Percentiles rank a stretch among this genome's conserved stretches.
These are phyloP conservation scores for Xiphorhynchus erythropygius DNA, from an alignment of 2,797 vertebrate genomes.

Conservation along the genomic window DNA sequence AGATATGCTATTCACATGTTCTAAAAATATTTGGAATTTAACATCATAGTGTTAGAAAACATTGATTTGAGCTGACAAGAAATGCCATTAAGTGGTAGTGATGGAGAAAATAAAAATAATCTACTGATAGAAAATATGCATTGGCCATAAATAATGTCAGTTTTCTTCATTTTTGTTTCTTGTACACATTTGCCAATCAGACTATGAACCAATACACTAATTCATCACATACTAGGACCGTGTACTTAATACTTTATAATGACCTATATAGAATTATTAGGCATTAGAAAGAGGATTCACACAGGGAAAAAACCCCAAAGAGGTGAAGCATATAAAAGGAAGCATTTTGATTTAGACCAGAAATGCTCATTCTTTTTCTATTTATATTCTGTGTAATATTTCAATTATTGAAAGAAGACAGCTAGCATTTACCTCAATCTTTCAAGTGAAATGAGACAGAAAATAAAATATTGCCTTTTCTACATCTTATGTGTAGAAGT, in stretches of 20 bases:
- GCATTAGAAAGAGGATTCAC: neutral
- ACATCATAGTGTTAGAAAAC: neutral
- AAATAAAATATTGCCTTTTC: neutral
- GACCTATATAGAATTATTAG: neutral
- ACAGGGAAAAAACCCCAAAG: neutral
- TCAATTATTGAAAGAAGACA: neutral
- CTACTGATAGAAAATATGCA: neutral
- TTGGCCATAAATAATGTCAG: neutral
- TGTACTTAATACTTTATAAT: neutral
- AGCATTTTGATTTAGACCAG: neutral
- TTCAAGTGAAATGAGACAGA: slow-evolving; percentile 3
- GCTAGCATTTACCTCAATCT: neutral
- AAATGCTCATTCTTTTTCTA: neutral
- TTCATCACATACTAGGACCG: neutral
- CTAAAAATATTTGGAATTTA: neutral
- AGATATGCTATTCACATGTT: neutral
- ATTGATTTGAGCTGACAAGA: neutral
- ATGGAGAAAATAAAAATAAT: neutral
- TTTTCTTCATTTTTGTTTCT: neutral
- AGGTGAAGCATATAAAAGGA: neutral
- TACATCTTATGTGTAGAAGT: neutral
- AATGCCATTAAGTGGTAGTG: neutral
- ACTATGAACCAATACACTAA: neutral
- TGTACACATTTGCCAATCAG: neutral
- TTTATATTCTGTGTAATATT: neutral